These are phyloP conservation scores for Cephus runcator DNA, from an alignment of 2,888 invertebrate genomes.

Conservation along the genomic window DNA sequence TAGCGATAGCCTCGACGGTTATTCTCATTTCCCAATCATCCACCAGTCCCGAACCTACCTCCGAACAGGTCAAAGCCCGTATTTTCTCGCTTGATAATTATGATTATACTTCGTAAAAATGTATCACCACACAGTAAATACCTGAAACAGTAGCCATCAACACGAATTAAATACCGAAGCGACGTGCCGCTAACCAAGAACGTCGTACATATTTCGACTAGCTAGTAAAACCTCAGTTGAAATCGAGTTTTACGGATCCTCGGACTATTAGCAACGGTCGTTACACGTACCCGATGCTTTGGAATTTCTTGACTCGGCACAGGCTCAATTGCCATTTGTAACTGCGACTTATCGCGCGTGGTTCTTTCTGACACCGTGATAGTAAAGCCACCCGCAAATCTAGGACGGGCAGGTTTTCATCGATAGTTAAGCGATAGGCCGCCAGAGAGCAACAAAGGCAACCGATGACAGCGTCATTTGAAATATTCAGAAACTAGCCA, in stretches of 20 bases:
- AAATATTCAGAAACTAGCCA: constrained; percentile 40
- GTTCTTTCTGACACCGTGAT: not conserved
- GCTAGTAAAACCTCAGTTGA: not conserved
- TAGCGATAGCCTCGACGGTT: not conserved
- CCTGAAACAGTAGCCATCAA: not conserved
- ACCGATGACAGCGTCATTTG: constrained; percentile 10
- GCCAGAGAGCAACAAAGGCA: constrained; percentile 1
- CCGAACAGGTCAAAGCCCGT: not conserved
- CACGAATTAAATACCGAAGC: not conserved
- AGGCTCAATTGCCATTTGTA: not conserved
- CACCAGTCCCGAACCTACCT: not conserved
- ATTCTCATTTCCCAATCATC: constrained; percentile 2
- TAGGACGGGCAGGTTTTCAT: not conserved
- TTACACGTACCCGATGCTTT: not conserved
- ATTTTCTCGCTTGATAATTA: not conserved
- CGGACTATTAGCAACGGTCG: not conserved
- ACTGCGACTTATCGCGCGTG: not conserved
- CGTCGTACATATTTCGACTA: not conserved
- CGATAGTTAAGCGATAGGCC: not conserved
- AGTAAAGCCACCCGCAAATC: not conserved
- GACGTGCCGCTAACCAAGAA: not conserved
- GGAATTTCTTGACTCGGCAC: not conserved
- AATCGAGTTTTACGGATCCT: not conserved
- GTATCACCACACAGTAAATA: not conserved
- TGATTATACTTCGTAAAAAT: not conserved